Conservation (phyloP, 2,797 vertebrate genomes). For the Falco rusticolus region DNA sequence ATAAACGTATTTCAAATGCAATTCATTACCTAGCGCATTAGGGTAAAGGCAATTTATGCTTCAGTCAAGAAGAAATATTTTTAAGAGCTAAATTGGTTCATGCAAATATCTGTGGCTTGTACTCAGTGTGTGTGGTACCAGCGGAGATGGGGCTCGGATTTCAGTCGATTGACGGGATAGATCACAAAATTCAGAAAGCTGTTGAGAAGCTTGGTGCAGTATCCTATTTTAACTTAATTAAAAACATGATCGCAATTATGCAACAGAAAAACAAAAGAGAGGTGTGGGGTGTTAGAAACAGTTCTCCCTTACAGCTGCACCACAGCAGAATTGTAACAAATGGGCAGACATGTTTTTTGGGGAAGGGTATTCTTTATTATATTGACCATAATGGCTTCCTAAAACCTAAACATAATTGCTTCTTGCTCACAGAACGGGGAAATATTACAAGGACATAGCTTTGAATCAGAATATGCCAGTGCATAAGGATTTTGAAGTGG, state of each 20-base stretch:
- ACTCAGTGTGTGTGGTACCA: background rate
- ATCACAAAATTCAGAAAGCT: constrained; percentile 13
- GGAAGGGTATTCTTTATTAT: background rate
- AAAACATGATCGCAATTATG: background rate
- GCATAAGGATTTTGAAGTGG: background rate
- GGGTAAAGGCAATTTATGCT: constrained; percentile 65
- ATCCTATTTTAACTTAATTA: constrained; percentile 13
- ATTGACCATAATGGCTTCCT: background rate
- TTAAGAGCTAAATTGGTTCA: constrained; percentile 66
- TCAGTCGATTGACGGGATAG: background rate
- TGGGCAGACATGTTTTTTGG: background rate
- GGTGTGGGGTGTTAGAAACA: background rate
- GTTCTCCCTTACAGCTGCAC: background rate
- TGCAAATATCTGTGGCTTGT: constrained; percentile 37
- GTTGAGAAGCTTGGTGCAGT: background rate
- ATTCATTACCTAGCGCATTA: constrained; percentile 57
- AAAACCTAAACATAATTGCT: background rate
- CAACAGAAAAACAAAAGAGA: background rate
- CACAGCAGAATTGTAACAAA: background rate
- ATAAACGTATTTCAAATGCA: constrained; percentile 72
- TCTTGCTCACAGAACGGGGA: background rate
- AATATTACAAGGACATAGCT: background rate
- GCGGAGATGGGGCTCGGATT: background rate
- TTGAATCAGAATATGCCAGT: background rate
- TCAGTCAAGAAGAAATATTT: constrained; percentile 66